Percentiles rank a stretch among this genome's conserved stretches.
Evolutionary conservation across 2,797 vertebrate species (phyloP).

Genomic region (Urophycis tenuis): DNA sequence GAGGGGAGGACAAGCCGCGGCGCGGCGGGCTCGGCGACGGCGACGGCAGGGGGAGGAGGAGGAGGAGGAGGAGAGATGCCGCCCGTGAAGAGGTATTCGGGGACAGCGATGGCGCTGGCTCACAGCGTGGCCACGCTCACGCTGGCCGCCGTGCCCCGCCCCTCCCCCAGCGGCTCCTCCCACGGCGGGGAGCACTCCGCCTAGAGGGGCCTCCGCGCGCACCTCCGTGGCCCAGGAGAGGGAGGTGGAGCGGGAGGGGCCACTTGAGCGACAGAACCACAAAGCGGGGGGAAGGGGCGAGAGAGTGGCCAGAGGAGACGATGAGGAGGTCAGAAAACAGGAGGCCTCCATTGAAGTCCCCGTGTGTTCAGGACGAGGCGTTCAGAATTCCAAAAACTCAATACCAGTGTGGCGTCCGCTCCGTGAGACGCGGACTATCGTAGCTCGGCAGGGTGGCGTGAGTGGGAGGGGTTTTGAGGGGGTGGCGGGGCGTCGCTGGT

Average conservation of each 20-base stretch:
- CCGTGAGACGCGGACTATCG: no score
- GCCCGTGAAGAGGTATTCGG: constrained; percentile 43
- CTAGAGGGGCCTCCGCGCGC: constrained; percentile 8
- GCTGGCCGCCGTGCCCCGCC: constrained; percentile 36
- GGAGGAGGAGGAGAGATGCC: constrained; percentile 36
- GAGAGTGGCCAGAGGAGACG: background rate
- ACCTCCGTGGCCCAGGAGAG: constrained; percentile 7
- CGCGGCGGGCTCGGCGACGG: background rate
- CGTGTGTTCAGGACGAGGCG: no score
- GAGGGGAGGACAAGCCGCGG: constrained; percentile 33
- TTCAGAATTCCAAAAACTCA: no score
- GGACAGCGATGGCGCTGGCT: constrained; percentile 52
- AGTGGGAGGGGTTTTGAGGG: no score
- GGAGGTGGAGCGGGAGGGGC: background rate
- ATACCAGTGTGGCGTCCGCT: no score
- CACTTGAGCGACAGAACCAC: no score
- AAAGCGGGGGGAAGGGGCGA: no score
- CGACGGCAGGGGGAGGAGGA: constrained; percentile 23
- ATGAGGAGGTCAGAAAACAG: no score
- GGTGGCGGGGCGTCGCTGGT: no score
- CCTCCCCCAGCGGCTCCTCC: constrained; percentile 9
- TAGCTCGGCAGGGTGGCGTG: no score
- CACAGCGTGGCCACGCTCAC: constrained; percentile 54
- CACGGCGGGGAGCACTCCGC: constrained; percentile 10
- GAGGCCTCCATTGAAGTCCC: no score